These are phyloP conservation scores for Caligus rogercresseyi DNA, from an alignment of 1,140 invertebrate genomes.

Conservation along the genomic window DNA sequence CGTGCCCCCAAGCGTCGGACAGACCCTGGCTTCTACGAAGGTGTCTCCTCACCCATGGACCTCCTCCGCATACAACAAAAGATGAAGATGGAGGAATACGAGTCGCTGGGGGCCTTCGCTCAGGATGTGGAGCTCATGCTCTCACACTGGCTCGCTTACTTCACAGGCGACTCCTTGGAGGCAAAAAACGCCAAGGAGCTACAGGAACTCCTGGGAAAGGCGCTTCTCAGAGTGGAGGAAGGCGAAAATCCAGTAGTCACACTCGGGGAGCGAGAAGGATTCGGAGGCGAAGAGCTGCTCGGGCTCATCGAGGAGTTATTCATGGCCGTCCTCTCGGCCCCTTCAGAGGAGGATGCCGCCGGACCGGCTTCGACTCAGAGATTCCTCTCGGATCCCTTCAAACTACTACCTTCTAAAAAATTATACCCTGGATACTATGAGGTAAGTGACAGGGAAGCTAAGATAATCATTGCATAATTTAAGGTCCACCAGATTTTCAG, in stretches of 20 bases:
- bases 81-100: slow-evolving; percentile 82
- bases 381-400: slow-evolving; percentile 64
- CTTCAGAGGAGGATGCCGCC: slow-evolving; percentile 43
- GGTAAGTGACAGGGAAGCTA: too few relatives aligned
- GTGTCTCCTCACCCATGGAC: slow-evolving; percentile 81
- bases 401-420: slow-evolving; percentile 57
- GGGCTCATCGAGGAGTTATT: slow-evolving; percentile 57
- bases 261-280: background rate
- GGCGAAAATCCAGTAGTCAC: background rate
- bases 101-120: slow-evolving; percentile 68
- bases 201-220: slow-evolving; percentile 60
- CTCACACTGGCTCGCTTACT: slow-evolving; percentile 80
- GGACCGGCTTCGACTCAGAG: too few relatives aligned
- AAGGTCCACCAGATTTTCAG: too few relatives aligned
- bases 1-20: slow-evolving; percentile 74
- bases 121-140: slow-evolving; percentile 69
- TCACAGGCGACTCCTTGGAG: slow-evolving; percentile 59
- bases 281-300: slow-evolving; percentile 18
- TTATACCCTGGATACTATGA: background rate
- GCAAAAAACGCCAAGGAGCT: slow-evolving; percentile 75
- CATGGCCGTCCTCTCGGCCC: slow-evolving; percentile 55
- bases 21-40: slow-evolving; percentile 73
- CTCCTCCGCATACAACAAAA: slow-evolving; percentile 85
- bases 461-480: too few relatives aligned
- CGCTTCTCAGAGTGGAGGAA: background rate